These are phyloP conservation scores for Belonocnema kinseyi DNA, from an alignment of 1,140 invertebrate genomes.

Conservation along the genomic window DNA sequence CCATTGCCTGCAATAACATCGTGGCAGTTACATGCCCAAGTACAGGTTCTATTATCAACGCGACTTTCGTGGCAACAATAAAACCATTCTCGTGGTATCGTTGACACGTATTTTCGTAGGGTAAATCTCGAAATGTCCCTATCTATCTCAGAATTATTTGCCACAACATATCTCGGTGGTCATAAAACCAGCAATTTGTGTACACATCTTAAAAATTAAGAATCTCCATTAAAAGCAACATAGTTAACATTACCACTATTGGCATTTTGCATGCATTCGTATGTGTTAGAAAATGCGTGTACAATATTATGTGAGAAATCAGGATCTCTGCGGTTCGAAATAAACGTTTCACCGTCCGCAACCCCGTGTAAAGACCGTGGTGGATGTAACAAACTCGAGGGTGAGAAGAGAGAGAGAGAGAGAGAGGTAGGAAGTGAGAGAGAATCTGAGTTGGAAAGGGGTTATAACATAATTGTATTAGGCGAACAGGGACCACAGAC, in stretches of 20 bases:
- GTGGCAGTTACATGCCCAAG: conserved; percentile 3
- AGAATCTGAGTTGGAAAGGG: conserved; percentile 64
- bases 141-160: background rate
- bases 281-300: background rate
- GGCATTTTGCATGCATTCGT: background rate
- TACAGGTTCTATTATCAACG: conserved; percentile 7
- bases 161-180: background rate
- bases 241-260: too few relatives aligned
- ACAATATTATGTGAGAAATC: background rate
- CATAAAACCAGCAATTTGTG: background rate
- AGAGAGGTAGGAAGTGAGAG: conserved; percentile 31
- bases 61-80: conserved; percentile 16
- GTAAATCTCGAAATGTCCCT: background rate
- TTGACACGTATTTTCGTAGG: background rate
- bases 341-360: conserved; percentile 59
- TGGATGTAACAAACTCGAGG: conserved; percentile 39
- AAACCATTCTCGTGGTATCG: background rate
- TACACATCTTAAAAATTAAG: too few relatives aligned
- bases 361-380: conserved; percentile 37
- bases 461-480: conserved; percentile 75
- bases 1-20: conserved; percentile 18
- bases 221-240: too few relatives aligned
- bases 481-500: conserved; percentile 61
- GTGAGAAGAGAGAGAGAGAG: conserved; percentile 35
- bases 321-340: conserved; percentile 53